These are phyloP conservation scores for Cryptus viduatorius DNA, from an alignment of 2,888 invertebrate species.

Conservation along the genomic window DNA sequence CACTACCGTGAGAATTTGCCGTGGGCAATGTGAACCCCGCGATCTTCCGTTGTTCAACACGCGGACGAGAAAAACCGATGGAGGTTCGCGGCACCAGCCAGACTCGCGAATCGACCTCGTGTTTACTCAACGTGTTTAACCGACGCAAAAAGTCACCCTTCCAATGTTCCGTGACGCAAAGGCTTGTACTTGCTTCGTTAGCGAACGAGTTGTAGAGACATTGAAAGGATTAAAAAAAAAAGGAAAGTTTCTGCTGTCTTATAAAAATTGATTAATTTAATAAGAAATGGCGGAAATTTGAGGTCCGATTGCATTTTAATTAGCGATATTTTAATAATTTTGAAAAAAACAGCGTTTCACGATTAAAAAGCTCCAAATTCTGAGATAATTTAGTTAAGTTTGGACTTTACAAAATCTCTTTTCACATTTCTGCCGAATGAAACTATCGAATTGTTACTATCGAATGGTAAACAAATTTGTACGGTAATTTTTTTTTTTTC, in stretches of 20 bases:
- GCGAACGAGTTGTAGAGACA: constrained; percentile 27
- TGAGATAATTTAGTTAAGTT: no score
- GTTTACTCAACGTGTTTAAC: constrained; percentile 54
- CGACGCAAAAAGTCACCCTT: constrained; percentile 49
- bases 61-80: constrained; percentile 38
- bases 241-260: background rate
- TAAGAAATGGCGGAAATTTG: background rate
- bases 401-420: no score
- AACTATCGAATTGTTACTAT: no score
- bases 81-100: constrained; percentile 21
- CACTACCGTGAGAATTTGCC: constrained; percentile 55
- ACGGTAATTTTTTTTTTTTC: no score
- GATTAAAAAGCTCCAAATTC: no score
- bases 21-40: constrained; percentile 37
- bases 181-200: constrained; percentile 48
- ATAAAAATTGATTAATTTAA: background rate
- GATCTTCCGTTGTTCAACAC: constrained; percentile 45
- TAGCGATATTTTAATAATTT: background rate
- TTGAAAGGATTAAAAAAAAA: background rate
- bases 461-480: no score
- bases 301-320: background rate
- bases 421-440: no score
- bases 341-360: no score
- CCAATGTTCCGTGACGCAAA: constrained; percentile 54
- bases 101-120: constrained; percentile 52